Evolutionary conservation across 2,113 vertebrate species (phyloP).

Genomic region (Microcebus lehilahytsara): DNA sequence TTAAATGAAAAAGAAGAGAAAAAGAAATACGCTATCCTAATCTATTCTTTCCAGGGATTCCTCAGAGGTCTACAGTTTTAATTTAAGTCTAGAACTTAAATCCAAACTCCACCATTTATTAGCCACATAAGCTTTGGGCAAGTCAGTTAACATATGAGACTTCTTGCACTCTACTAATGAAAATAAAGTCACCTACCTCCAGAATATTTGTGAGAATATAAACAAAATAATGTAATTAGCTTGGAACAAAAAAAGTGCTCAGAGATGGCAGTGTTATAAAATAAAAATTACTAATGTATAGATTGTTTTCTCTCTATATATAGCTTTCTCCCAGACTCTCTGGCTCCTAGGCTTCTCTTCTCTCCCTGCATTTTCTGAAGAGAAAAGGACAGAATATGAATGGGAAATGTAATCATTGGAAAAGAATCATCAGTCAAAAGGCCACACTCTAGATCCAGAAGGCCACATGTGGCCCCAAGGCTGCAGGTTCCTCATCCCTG

Average conservation of each 20-base stretch:
- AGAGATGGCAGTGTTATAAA: neutral
- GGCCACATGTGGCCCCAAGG: too few relatives aligned
- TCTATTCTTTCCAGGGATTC: neutral
- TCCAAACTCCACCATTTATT: neutral
- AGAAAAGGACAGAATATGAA: neutral
- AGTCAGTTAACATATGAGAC: neutral
- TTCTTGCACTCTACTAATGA: neutral
- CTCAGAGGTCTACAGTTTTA: neutral
- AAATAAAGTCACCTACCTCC: neutral
- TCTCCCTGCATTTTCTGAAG: neutral
- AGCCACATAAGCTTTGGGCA: neutral
- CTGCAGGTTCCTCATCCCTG: too few relatives aligned
- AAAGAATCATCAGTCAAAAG: neutral
- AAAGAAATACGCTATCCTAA: neutral
- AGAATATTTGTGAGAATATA: neutral
- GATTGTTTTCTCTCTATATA: neutral
- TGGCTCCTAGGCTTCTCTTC: neutral
- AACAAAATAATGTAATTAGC: neutral
- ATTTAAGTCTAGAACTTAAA: neutral
- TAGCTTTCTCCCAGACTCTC: neutral
- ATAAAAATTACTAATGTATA: neutral
- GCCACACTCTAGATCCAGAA: too few relatives aligned
- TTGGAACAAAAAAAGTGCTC: neutral
- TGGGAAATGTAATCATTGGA: neutral
- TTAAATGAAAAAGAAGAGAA: neutral